Evolutionary conservation across 1,140 invertebrate species (phyloP).

Genomic region (Ceratina japonica): DNA sequence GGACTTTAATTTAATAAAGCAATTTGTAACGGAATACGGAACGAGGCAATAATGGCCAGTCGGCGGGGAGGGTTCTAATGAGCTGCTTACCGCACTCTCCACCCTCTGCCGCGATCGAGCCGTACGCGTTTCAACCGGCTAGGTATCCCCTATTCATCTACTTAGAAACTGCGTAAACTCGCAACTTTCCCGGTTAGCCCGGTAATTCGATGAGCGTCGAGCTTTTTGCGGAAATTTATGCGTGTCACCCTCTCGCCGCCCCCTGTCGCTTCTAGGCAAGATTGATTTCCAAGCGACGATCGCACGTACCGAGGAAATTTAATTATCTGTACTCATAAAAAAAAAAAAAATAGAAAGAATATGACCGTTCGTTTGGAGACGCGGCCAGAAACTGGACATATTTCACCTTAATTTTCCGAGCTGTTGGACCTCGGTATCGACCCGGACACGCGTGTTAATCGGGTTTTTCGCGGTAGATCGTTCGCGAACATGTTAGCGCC

Average conservation of each 20-base stretch:
- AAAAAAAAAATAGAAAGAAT: no score
- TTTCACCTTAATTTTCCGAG: slow-evolving; percentile 9
- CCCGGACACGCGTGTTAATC: slow-evolving; percentile 11
- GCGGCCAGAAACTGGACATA: no score
- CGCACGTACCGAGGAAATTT: no score
- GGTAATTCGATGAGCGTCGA: slow-evolving; percentile 54
- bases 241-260: slow-evolving; percentile 6
- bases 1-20: slow-evolving; percentile 77
- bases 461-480: slow-evolving; percentile 15
- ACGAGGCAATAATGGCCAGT: slow-evolving; percentile 79
- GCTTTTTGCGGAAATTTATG: slow-evolving; percentile 58
- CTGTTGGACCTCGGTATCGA: background rate
- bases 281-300: slow-evolving; percentile 14
- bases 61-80: slow-evolving; percentile 78
- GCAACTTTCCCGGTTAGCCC: slow-evolving; percentile 23
- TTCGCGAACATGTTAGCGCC: slow-evolving; percentile 33
- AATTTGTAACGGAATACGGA: slow-evolving; percentile 79
- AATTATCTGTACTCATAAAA: no score
- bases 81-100: slow-evolving; percentile 78
- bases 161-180: slow-evolving; percentile 61
- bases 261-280: slow-evolving; percentile 18
- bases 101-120: slow-evolving; percentile 60
- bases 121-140: slow-evolving; percentile 43
- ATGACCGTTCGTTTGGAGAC: no score
- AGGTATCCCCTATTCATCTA: slow-evolving; percentile 56